Percentiles rank a stretch among this genome's conserved stretches.
Conservation (phyloP, 1,140 invertebrate genomes). For the Zaprionus kolodkinae region DNA sequence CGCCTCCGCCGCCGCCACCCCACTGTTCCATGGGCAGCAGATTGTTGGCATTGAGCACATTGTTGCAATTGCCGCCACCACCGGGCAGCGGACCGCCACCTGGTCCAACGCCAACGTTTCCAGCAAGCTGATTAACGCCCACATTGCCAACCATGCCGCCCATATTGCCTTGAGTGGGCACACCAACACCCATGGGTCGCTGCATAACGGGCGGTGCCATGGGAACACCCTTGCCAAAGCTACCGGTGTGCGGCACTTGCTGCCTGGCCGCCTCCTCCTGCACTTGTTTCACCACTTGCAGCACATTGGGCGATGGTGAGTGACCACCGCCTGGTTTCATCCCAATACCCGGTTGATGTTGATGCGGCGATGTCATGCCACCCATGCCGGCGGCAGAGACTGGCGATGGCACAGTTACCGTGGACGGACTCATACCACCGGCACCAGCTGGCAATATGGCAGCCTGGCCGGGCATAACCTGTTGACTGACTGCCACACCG, state of each 20-base stretch:
- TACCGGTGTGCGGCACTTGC: conserved; percentile 89
- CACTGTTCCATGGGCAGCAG: conserved; percentile 89
- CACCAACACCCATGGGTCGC: conserved; percentile 80
- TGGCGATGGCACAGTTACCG: conserved; percentile 81
- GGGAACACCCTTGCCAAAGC: conserved; percentile 88
- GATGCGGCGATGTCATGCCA: conserved; percentile 84
- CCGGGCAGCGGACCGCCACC: conserved; percentile 47
- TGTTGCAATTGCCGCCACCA: conserved; percentile 60
- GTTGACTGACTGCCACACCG: conserved; percentile 74
- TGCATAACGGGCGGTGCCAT: conserved; percentile 90
- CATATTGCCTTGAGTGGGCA: conserved; percentile 64
- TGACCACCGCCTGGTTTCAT: conserved; percentile 87
- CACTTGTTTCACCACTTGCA: conserved; percentile 95
- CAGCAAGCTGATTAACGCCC: conserved; percentile 44
- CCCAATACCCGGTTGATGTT: conserved; percentile 87
- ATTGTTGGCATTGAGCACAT: conserved; percentile 78
- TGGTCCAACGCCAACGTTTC: conserved; percentile 50
- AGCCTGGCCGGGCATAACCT: conserved; percentile 76
- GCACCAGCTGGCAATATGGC: conserved; percentile 64
- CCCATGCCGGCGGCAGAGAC: conserved; percentile 65
- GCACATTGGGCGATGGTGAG: conserved; percentile 92
- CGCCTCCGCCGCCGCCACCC: conserved; percentile 76
- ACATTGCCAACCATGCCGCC: conserved; percentile 56
- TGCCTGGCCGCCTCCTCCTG: conserved; percentile 95
- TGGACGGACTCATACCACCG: conserved; percentile 85